Percentiles rank a stretch among this genome's conserved stretches.
Evolutionary conservation across 1,140 invertebrate species (phyloP).

Genomic region (Meloidogyne exigua): DNA sequence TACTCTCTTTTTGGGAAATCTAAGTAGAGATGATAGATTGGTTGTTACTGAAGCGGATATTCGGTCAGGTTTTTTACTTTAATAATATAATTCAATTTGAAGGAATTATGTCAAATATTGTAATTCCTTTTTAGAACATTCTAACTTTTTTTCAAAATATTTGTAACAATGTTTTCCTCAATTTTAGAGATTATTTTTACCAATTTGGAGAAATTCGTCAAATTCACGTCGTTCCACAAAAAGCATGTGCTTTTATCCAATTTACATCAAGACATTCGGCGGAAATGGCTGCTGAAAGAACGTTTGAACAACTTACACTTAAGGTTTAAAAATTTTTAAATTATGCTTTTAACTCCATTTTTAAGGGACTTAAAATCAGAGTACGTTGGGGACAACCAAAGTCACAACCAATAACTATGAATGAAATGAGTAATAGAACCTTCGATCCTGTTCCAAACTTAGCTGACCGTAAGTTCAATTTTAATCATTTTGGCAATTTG

Average conservation of each 20-base stretch:
- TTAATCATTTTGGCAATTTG: neutral
- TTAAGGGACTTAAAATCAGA: conserved; percentile 80
- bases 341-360: neutral
- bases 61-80: conserved; percentile 67
- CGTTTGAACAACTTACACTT: conserved; percentile 85
- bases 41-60: conserved; percentile 85
- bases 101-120: too few species aligned
- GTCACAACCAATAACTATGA: conserved; percentile 36
- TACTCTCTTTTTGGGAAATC: conserved; percentile 88
- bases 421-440: conserved; percentile 27
- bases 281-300: conserved; percentile 88
- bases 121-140: neutral
- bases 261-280: conserved; percentile 84
- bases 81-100: too few species aligned
- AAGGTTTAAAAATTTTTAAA: conserved; percentile 54
- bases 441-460: conserved; percentile 58
- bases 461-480: conserved; percentile 47
- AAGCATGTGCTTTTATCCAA: conserved; percentile 96
- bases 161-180: conserved; percentile 18
- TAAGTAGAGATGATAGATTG: conserved; percentile 72
- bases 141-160: neutral
- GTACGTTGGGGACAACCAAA: conserved; percentile 84
- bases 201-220: conserved; percentile 97
- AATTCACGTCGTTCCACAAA: conserved; percentile 83
- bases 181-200: conserved; percentile 80